Evolutionary conservation across 2,888 invertebrate species (phyloP).

Genomic region (Melanotus villosus): DNA sequence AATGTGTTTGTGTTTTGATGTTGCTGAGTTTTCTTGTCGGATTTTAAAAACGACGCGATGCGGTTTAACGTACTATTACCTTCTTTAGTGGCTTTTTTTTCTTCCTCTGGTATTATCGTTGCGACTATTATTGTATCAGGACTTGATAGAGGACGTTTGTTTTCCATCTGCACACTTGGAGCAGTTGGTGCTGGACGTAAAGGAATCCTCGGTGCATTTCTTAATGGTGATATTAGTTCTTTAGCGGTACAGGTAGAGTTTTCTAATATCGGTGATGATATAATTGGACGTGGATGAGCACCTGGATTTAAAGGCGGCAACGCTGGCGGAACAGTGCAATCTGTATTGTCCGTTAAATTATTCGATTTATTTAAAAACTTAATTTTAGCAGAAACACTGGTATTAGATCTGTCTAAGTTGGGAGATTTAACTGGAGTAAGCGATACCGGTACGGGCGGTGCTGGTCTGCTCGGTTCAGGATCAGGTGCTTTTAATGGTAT

Average conservation of each 20-base stretch:
- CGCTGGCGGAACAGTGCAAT: slow-evolving; percentile 67
- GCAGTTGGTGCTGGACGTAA: slow-evolving; percentile 73
- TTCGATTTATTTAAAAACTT: slow-evolving; percentile 57
- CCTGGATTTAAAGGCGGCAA: slow-evolving; percentile 78
- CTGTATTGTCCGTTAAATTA: slow-evolving; percentile 49
- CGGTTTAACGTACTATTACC: slow-evolving; percentile 75
- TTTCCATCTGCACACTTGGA: slow-evolving; percentile 58
- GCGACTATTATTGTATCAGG: slow-evolving; percentile 66
- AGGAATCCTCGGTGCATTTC: slow-evolving; percentile 74
- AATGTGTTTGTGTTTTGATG: slow-evolving; percentile 73
- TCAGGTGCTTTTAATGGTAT: slow-evolving; percentile 70
- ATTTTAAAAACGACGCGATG: slow-evolving; percentile 83
- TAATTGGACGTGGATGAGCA: slow-evolving; percentile 79
- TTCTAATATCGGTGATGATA: slow-evolving; percentile 86
- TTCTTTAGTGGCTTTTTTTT: slow-evolving; percentile 73
- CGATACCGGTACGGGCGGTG: slow-evolving; percentile 77
- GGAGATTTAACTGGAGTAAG: slow-evolving; percentile 56
- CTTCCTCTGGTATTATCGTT: slow-evolving; percentile 59
- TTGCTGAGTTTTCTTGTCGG: slow-evolving; percentile 67
- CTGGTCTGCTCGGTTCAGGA: slow-evolving; percentile 64
- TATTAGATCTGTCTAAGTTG: slow-evolving; percentile 45
- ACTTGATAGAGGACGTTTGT: slow-evolving; percentile 71
- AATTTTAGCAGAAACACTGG: slow-evolving; percentile 46
- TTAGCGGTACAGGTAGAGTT: slow-evolving; percentile 86
- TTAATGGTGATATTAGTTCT: slow-evolving; percentile 77